phyloP scores from a whole-genome alignment of 2,888 invertebrate species.

The Pristionchus fissidentatus region DNA sequence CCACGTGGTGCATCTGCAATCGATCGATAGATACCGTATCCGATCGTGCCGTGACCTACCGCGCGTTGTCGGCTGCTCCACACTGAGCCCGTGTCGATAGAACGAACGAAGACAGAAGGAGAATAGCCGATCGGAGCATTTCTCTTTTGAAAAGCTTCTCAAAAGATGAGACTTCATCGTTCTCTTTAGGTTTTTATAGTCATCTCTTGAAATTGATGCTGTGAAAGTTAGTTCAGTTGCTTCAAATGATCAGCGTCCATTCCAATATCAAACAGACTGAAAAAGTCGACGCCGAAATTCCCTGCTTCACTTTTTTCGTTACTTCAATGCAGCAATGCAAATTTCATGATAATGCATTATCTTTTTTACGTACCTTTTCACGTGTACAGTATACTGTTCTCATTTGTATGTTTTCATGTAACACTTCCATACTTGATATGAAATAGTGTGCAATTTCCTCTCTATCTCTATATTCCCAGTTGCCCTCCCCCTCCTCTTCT shows the following conservation, averaged over 20 bases:
- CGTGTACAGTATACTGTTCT: too few species aligned
- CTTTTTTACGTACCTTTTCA: too few species aligned
- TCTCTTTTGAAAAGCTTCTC: not conserved
- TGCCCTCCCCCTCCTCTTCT: too few species aligned
- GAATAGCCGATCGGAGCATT: not conserved
- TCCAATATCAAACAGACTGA: too few species aligned
- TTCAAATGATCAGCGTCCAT: too few species aligned
- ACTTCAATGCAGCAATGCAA: not conserved
- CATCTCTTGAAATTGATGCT: not conserved
- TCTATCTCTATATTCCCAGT: too few species aligned
- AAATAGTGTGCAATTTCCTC: too few species aligned
- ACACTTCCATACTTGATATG: too few species aligned
- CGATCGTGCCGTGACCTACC: constrained; percentile 6
- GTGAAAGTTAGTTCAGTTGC: not conserved
- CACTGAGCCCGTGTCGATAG: not conserved
- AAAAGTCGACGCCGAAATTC: too few species aligned
- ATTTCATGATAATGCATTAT: too few species aligned
- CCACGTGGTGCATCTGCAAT: constrained; percentile 12
- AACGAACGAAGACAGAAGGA: not conserved
- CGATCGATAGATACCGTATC: too few species aligned
- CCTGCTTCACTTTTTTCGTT: not conserved
- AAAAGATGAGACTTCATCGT: not conserved
- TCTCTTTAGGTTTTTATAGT: not conserved
- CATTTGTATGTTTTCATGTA: too few species aligned
- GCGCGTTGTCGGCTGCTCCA: constrained; percentile 4